Percentiles rank a stretch among this genome's conserved stretches.
phyloP scores from a whole-genome alignment of 2,113 vertebrate genomes.

The Paracanthobrama guichenoti region DNA sequence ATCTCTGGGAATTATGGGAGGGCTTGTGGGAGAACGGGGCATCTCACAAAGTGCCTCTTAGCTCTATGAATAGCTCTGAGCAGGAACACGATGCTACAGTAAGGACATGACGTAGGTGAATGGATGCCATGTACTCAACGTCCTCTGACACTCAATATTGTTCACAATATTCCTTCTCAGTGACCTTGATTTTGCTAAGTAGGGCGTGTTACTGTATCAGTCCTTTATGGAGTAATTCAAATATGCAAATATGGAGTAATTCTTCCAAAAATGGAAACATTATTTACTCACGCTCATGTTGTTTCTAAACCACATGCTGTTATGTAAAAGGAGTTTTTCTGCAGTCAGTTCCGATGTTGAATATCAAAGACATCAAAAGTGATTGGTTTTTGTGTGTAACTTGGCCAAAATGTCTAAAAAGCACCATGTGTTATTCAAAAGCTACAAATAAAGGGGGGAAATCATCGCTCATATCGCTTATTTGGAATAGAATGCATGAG shows the following conservation, averaged over 20 bases:
- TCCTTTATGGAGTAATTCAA: too few relatives aligned
- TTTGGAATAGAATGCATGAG: too few relatives aligned
- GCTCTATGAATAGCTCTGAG: slow-evolving; percentile 73
- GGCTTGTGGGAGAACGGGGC: slow-evolving; percentile 63
- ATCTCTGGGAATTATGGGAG: slow-evolving; percentile 67
- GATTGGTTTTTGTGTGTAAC: not conserved
- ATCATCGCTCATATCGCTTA: too few relatives aligned
- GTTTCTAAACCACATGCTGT: not conserved
- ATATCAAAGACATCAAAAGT: not conserved
- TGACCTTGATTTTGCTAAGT: not conserved
- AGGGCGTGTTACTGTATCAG: not conserved
- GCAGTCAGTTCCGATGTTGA: not conserved
- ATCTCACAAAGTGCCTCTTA: slow-evolving; percentile 61
- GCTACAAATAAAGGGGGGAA: too few relatives aligned
- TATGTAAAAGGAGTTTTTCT: not conserved
- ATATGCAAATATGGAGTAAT: not conserved
- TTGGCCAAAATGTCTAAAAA: not conserved
- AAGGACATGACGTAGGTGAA: slow-evolving; percentile 63
- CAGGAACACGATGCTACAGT: slow-evolving; percentile 62
- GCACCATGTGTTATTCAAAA: too few relatives aligned
- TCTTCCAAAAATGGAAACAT: not conserved
- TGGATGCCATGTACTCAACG: slow-evolving; percentile 37
- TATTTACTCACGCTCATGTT: not conserved
- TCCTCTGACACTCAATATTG: slow-evolving; percentile 16
- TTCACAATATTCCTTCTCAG: not conserved